phyloP scores from a whole-genome alignment of 2,113 vertebrate genomes.

The Anarrhichthys ocellatus region DNA sequence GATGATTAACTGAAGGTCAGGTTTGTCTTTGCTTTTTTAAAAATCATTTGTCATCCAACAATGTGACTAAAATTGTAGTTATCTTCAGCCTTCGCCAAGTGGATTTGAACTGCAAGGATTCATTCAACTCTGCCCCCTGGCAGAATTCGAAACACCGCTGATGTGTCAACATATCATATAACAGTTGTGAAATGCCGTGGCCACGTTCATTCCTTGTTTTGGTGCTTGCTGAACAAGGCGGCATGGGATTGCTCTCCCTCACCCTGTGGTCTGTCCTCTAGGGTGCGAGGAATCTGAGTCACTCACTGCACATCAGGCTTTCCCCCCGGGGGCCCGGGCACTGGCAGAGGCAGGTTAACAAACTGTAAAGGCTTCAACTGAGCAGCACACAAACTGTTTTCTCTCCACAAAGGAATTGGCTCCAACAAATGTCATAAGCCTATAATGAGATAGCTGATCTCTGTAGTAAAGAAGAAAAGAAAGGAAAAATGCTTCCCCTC shows the following conservation, averaged over 20 bases:
- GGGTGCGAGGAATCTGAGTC: slow-evolving; percentile 75
- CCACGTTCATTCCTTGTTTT: slow-evolving; percentile 69
- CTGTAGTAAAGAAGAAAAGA: slow-evolving; percentile 76
- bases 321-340: slow-evolving; percentile 67
- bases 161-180: slow-evolving; percentile 78
- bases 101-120: slow-evolving; percentile 60
- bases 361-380: slow-evolving; percentile 90
- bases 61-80: slow-evolving; percentile 45
- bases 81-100: slow-evolving; percentile 26
- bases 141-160: slow-evolving; percentile 63
- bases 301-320: slow-evolving; percentile 73
- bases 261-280: slow-evolving; percentile 76
- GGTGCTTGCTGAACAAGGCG: slow-evolving; percentile 81
- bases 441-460: slow-evolving; percentile 94
- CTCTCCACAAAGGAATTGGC: slow-evolving; percentile 89
- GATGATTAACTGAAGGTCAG: slow-evolving; percentile 75
- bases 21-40: not conserved
- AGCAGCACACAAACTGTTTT: slow-evolving; percentile 91
- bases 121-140: slow-evolving; percentile 60
- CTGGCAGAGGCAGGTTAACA: slow-evolving; percentile 85
- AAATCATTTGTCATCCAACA: slow-evolving; percentile 19
- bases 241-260: slow-evolving; percentile 78
- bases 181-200: slow-evolving; percentile 70
- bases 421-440: slow-evolving; percentile 93
- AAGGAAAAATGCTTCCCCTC: slow-evolving; percentile 86